phyloP scores from a whole-genome alignment of 2,888 invertebrate genomes.

The Lepidochrysops patricia region DNA sequence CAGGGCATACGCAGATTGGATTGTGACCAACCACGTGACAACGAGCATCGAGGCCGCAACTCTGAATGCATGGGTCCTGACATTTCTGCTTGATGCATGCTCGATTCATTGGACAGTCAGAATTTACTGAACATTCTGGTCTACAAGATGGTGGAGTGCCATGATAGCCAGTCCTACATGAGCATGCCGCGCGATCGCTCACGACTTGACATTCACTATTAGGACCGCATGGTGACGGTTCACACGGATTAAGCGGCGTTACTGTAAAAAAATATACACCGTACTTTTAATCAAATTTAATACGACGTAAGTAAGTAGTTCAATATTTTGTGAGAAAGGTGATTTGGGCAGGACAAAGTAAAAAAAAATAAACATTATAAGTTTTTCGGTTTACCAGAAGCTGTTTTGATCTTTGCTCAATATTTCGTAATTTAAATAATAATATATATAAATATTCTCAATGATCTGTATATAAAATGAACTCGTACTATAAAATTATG shows the following conservation, averaged over 20 bases:
- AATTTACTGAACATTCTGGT: constrained; percentile 84
- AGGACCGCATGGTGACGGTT: constrained; percentile 84
- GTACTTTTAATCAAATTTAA: not conserved
- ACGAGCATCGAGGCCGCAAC: constrained; percentile 84
- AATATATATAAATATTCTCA: no score
- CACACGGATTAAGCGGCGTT: constrained; percentile 75
- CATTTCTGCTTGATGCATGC: constrained; percentile 86
- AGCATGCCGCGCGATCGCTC: constrained; percentile 82
- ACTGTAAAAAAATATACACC: constrained; percentile 30
- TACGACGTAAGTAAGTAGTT: no score
- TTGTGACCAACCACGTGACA: constrained; percentile 87
- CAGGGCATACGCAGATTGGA: constrained; percentile 83
- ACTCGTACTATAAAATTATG: no score
- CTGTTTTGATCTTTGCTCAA: no score
- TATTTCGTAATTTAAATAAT: no score
- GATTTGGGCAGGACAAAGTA: no score
- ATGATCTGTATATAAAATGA: no score
- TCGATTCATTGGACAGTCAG: constrained; percentile 81
- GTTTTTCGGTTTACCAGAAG: no score
- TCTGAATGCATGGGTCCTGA: constrained; percentile 82
- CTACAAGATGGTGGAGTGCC: constrained; percentile 84
- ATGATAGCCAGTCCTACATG: constrained; percentile 79
- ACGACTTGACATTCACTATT: constrained; percentile 82
- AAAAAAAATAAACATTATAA: no score
- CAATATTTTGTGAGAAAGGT: no score